phyloP scores from a whole-genome alignment of 1,140 invertebrate species.

The Zaprionus capensis region DNA sequence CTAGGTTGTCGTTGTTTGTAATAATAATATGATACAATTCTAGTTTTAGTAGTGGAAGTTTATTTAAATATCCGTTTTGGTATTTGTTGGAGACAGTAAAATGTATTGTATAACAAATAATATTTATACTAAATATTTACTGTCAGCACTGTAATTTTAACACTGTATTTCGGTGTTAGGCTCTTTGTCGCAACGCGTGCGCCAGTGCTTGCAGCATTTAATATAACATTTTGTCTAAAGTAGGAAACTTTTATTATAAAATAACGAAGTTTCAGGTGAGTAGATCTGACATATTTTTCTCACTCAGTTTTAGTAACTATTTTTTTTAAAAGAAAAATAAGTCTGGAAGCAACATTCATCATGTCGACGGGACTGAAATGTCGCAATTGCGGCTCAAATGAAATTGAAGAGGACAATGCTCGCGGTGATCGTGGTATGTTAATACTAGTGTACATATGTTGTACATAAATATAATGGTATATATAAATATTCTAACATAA shows the following conservation, averaged over 20 bases:
- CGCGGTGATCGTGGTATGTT: slow-evolving; percentile 89
- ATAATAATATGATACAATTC: not conserved
- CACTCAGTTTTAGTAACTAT: not conserved
- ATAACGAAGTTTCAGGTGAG: not conserved
- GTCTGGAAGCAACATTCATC: not conserved
- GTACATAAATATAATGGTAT: not conserved
- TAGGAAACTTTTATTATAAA: not conserved
- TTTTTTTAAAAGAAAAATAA: not conserved
- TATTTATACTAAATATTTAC: not conserved
- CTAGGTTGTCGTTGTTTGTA: not conserved
- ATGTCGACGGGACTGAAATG: slow-evolving; percentile 88
- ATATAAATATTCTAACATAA: not conserved
- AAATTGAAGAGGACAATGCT: slow-evolving; percentile 96
- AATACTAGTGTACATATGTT: not conserved
- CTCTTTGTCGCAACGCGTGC: not conserved
- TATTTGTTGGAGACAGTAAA: not conserved
- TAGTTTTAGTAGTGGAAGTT: not conserved
- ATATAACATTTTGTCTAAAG: slow-evolving; percentile 4
- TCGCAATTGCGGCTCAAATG: slow-evolving; percentile 96
- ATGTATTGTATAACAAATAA: not conserved
- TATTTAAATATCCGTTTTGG: not conserved
- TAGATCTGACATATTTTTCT: not conserved
- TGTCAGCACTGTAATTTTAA: not conserved
- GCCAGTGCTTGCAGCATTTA: not conserved
- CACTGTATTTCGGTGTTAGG: slow-evolving; percentile 13